phyloP scores from a whole-genome alignment of 1,140 invertebrate species.

The Drosophila saltans region DNA sequence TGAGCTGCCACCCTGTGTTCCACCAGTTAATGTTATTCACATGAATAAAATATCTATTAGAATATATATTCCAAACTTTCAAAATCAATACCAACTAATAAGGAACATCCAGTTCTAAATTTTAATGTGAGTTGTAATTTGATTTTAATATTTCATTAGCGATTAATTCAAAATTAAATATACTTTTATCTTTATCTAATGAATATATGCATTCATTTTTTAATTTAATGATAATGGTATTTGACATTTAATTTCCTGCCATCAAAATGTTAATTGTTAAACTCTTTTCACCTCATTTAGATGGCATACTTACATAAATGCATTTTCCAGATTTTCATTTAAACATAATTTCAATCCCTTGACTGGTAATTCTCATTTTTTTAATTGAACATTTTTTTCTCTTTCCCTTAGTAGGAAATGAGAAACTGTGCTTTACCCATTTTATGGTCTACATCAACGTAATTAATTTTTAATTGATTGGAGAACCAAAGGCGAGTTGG shows the following conservation, averaged over 20 bases:
- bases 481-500: constrained; percentile 17
- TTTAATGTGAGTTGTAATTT: no score
- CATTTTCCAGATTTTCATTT: neutral
- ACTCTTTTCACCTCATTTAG: neutral
- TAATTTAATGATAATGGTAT: neutral
- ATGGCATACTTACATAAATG: neutral
- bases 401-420: constrained; percentile 33
- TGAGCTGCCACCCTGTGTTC: no score
- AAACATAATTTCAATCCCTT: constrained; percentile 10
- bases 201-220: no score
- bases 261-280: neutral
- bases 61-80: no score
- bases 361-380: constrained; percentile 4
- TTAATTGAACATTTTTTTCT: constrained; percentile 3
- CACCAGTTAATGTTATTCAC: no score
- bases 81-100: no score
- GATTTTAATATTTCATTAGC: no score
- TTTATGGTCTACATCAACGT: constrained; percentile 36
- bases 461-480: constrained; percentile 61
- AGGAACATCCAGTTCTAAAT: no score
- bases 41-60: no score
- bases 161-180: no score
- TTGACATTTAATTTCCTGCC: constrained; percentile 9
- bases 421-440: constrained; percentile 23
- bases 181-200: no score